Percentiles rank a stretch among this genome's conserved stretches.
phyloP scores from a whole-genome alignment of 2,113 vertebrate species.

The Salvelinus alpinus region DNA sequence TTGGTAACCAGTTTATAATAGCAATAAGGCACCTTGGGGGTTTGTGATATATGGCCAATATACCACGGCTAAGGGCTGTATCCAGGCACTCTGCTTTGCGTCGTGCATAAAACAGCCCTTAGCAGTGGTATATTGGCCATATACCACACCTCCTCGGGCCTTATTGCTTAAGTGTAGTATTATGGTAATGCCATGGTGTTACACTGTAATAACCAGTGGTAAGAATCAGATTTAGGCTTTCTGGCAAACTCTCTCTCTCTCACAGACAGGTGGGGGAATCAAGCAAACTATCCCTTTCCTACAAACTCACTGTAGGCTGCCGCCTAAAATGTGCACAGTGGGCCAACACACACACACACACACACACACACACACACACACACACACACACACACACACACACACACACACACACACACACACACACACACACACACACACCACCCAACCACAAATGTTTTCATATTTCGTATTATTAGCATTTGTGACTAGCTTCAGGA shows the following conservation, averaged over 20 bases:
- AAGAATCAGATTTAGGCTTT: slow-evolving; percentile 4
- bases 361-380: slow-evolving; percentile 9
- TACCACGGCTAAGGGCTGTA: too few species aligned
- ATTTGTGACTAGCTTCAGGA: too few species aligned
- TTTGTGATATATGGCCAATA: too few species aligned
- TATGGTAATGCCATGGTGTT: slow-evolving; percentile 4
- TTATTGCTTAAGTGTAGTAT: neutral
- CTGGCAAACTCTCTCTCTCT: slow-evolving; percentile 26
- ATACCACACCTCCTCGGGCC: too few species aligned
- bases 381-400: slow-evolving; percentile 19
- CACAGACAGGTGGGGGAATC: slow-evolving; percentile 39
- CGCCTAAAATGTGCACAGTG: slow-evolving; percentile 31
- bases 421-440: neutral
- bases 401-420: slow-evolving; percentile 1
- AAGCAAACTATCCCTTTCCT: slow-evolving; percentile 42
- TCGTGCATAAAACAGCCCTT: too few species aligned
- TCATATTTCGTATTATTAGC: too few species aligned
- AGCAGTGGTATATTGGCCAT: too few species aligned
- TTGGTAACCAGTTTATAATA: too few species aligned
- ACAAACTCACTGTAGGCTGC: slow-evolving; percentile 54
- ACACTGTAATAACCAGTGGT: slow-evolving; percentile 26
- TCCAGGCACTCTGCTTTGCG: too few species aligned
- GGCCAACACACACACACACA: slow-evolving; percentile 21
- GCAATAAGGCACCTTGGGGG: too few species aligned
- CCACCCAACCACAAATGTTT: neutral